Percentiles rank a stretch among this genome's conserved stretches.
These are phyloP conservation scores for Aphaenogaster ashmeadi DNA, from an alignment of 1,140 invertebrate species.

Conservation along the genomic window DNA sequence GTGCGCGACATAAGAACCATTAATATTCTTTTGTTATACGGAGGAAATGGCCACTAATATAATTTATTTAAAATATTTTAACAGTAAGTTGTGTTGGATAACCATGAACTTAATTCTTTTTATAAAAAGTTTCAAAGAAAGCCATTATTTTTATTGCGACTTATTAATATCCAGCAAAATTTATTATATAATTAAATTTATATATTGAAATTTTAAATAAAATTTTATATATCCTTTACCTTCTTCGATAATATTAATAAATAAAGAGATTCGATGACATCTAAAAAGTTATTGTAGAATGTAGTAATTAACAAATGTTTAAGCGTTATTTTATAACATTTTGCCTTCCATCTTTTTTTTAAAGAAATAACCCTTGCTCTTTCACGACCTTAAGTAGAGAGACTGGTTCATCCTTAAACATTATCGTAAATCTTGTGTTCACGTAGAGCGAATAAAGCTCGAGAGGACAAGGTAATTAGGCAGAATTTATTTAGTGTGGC, in stretches of 20 bases:
- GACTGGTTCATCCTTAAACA: conserved; percentile 54
- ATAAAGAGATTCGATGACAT: neutral
- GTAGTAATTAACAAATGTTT: neutral
- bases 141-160: neutral
- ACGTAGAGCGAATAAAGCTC: conserved; percentile 61
- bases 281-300: conserved; percentile 7
- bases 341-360: conserved; percentile 8
- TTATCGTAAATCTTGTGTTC: conserved; percentile 64
- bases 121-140: neutral
- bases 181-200: conserved; percentile 4
- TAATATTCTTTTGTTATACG: conserved; percentile 37
- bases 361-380: conserved; percentile 5
- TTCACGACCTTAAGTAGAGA: conserved; percentile 29
- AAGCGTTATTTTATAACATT: neutral
- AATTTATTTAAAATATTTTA: conserved; percentile 22
- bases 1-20: neutral
- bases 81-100: neutral
- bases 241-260: neutral
- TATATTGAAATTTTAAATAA: neutral
- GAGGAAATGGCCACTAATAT: neutral
- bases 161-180: neutral
- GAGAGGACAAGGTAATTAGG: conserved; percentile 68
- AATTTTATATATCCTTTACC: neutral
- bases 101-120: neutral
- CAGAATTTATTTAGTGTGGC: conserved; percentile 67